These are phyloP conservation scores for Smutsia temminckii DNA, from an alignment of 2,797 vertebrate species.

Conservation along the genomic window DNA sequence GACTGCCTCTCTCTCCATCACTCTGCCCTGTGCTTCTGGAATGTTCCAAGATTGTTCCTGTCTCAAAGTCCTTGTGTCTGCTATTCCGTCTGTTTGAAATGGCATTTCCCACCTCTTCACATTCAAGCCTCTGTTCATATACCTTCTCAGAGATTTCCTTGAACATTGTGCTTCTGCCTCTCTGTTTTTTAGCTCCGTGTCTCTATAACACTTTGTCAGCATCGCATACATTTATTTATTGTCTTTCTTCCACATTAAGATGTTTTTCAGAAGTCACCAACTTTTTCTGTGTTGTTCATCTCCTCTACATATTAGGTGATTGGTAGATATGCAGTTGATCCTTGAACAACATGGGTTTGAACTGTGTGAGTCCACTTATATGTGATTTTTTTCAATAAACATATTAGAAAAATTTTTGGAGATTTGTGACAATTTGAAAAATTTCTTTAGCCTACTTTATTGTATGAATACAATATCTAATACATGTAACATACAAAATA, in stretches of 20 bases:
- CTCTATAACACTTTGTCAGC: not conserved
- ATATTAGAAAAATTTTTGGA: no score
- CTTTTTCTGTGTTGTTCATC: not conserved
- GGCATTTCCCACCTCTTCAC: not conserved
- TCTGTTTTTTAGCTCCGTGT: not conserved
- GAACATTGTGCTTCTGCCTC: not conserved
- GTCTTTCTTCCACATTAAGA: not conserved
- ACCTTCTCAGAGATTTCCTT: not conserved
- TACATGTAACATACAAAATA: no score
- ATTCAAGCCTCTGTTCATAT: not conserved
- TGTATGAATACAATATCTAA: no score
- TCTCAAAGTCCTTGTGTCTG: not conserved
- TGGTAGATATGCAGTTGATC: no score
- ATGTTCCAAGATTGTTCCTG: not conserved
- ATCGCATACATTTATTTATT: not conserved
- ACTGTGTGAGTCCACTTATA: no score
- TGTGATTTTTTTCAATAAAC: no score
- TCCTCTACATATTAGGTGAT: not conserved
- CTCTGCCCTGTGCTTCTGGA: not conserved
- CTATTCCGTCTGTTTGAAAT: not conserved
- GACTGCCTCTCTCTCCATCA: not conserved
- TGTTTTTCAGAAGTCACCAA: not conserved
- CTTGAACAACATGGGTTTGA: no score
- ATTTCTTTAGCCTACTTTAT: no score
- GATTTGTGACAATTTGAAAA: no score